These are phyloP conservation scores for Perccottus glenii DNA, from an alignment of 2,113 vertebrate species.

Conservation along the genomic window DNA sequence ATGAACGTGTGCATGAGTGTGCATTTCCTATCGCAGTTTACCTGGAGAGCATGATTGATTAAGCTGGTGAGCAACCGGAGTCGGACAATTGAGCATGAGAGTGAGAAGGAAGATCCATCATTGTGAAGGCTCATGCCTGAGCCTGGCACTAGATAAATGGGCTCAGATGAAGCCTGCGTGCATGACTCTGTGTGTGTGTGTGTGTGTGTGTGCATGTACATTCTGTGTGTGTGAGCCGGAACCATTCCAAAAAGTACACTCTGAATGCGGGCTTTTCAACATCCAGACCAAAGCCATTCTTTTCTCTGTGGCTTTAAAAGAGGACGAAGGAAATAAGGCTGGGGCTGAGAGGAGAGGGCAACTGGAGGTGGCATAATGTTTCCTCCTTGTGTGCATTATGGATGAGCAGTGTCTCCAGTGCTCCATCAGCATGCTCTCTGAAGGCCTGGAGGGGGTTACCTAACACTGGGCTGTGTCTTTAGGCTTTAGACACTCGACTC, in stretches of 20 bases:
- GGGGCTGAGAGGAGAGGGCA: slow-evolving; percentile 20
- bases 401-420: slow-evolving; percentile 48
- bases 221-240: not conserved
- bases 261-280: not conserved
- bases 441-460: slow-evolving; percentile 24
- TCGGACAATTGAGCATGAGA: slow-evolving; percentile 67
- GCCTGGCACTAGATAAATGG: slow-evolving; percentile 69
- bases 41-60: slow-evolving; percentile 69
- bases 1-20: slow-evolving; percentile 3
- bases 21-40: slow-evolving; percentile 34
- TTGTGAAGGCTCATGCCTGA: slow-evolving; percentile 67
- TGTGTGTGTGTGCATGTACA: not conserved
- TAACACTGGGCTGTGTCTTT: too few species aligned
- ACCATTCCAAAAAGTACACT: not conserved
- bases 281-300: slow-evolving; percentile 12
- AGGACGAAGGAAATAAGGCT: not conserved
- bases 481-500: too few species aligned
- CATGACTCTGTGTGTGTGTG: not conserved
- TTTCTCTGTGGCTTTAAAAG: slow-evolving; percentile 4
- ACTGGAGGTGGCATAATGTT: slow-evolving; percentile 55
- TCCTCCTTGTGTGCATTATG: slow-evolving; percentile 66
- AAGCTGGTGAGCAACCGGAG: slow-evolving; percentile 56
- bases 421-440: slow-evolving; percentile 43
- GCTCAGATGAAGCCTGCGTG: slow-evolving; percentile 12
- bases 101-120: slow-evolving; percentile 69